These are phyloP conservation scores for Glaucomys volans DNA, from an alignment of 2,113 vertebrate species.

Conservation along the genomic window DNA sequence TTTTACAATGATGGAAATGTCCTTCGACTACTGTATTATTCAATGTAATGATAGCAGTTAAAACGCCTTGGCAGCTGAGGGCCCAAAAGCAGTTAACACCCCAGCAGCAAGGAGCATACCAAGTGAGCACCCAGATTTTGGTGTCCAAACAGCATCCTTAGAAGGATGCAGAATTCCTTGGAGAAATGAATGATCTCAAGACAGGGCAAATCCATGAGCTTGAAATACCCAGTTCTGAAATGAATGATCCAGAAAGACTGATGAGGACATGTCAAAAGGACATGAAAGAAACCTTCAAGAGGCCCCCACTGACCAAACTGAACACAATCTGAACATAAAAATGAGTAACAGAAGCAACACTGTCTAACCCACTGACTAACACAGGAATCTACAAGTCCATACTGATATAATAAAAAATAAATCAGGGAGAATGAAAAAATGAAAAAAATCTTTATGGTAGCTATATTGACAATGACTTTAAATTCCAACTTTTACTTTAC, in stretches of 20 bases:
- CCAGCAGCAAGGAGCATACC: neutral
- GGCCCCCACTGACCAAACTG: neutral
- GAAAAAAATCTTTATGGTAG: neutral
- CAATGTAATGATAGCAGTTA: neutral
- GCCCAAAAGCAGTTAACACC: neutral
- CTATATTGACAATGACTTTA: neutral
- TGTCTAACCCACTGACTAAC: neutral
- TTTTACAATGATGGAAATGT: neutral
- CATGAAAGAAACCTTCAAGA: neutral
- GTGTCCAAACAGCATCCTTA: neutral
- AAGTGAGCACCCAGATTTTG: neutral
- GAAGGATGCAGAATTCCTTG: neutral
- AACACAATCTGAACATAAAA: slow-evolving; percentile 31
- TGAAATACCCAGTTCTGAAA: neutral
- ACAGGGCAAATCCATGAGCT: neutral
- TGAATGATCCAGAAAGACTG: neutral
- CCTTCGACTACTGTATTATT: neutral
- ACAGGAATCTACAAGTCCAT: neutral
- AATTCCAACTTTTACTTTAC: neutral
- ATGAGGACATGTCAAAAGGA: neutral
- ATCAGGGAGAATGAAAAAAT: neutral
- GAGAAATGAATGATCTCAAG: neutral
- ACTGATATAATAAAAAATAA: neutral
- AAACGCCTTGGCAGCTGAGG: neutral
- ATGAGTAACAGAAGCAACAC: neutral